Base-by-base conservation (phyloP, 1,140 invertebrate genomes). In the Drosophila hydei region DNA sequence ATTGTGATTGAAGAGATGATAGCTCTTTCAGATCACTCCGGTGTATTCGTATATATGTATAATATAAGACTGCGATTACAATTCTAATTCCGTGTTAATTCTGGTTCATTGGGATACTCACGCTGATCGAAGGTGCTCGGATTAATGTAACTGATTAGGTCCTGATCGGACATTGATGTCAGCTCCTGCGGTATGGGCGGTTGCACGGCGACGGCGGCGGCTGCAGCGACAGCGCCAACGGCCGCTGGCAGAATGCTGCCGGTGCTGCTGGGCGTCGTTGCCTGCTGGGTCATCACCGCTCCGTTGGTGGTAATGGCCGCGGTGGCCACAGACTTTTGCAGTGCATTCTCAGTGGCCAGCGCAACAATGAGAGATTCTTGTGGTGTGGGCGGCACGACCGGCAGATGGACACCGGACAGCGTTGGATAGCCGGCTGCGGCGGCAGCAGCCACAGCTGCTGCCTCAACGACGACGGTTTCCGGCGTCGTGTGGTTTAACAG, bases 141-240 rank as follows among this genome's bases (percentile, higher is more conserved):
- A 93, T 97, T 96, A 52, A 97, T 97, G 89, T 96, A 96, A 87
- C 95, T 96, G 50, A 97, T 93, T 60, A 97, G 93, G 92, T 97
- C 96, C 90, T 95, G 95, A 79, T 97, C 96, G 54, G 95, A 96
- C 94, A 97, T 96, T 51, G 95, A 94, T 16, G 95, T 95, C 60
- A 97, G 92, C 23, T 96, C 94, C 89, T 95, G 95, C 2, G 94
- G 93, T 69, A 95, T 91, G 85, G 94, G 94, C 3, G 93, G 91
- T 25, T 90, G 85, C 1, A 90, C 88, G 11, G 84, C 78, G 42
- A 81, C 89, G 1, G 90, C 83, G 1, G 84, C 85, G 4, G 79
- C 89, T 7, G 81, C 89, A 5, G 84, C 84, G 6, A 75, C 81
- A 1, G 84, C 84, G 0, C 75, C 79, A 2, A 88, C 84, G 1